Percentiles rank a stretch among this genome's conserved stretches.
These are phyloP conservation scores for Microtus ochrogaster DNA, from an alignment of 2,113 vertebrate species.

Conservation along the genomic window DNA sequence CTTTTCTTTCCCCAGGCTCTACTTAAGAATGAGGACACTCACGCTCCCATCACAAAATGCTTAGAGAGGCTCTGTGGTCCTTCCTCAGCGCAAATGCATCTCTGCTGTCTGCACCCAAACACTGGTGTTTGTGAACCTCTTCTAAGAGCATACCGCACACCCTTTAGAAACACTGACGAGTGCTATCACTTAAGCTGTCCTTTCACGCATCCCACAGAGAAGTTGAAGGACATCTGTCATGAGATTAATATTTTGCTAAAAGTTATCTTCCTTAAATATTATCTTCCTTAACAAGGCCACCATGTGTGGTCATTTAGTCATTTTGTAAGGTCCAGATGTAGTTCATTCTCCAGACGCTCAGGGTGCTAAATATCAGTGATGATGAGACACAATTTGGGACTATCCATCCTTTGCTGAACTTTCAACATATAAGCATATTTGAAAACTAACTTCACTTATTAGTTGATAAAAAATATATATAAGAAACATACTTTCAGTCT, in stretches of 20 bases:
- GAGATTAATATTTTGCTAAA: background rate
- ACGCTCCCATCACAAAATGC: background rate
- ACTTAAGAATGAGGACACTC: background rate
- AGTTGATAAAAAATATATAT: background rate
- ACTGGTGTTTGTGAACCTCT: background rate
- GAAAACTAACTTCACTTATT: constrained; percentile 27
- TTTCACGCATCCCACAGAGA: background rate
- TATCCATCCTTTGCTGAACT: constrained; percentile 13
- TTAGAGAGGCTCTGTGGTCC: background rate
- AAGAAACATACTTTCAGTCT: background rate
- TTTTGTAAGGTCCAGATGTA: background rate
- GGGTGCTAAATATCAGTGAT: background rate
- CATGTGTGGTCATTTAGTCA: background rate
- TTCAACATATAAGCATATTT: background rate
- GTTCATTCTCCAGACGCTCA: background rate
- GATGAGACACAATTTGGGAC: background rate
- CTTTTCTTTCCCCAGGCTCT: background rate
- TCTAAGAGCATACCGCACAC: background rate
- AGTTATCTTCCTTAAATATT: constrained; percentile 10
- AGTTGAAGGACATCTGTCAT: background rate
- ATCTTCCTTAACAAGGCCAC: background rate
- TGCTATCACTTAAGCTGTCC: background rate
- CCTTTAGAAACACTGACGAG: background rate
- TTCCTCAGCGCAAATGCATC: background rate
- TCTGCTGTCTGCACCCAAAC: background rate